Evolutionary conservation across 2,797 vertebrate genomes (phyloP).

Genomic region (Pachyuromys duprasi): DNA sequence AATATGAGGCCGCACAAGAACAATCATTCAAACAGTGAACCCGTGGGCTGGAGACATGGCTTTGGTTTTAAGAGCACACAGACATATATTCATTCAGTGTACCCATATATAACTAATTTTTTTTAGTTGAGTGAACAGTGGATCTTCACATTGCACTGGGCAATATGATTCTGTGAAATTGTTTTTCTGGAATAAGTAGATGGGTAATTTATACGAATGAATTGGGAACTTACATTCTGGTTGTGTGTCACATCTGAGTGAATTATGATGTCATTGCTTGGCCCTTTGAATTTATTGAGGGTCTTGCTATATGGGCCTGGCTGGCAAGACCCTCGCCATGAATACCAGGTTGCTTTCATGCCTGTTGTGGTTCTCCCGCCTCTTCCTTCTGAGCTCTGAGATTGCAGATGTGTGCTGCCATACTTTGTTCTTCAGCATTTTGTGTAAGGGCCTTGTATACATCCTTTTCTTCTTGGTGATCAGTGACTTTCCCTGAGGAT

Average conservation of each 20-base stretch:
- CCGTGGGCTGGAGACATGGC: neutral
- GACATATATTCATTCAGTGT: neutral
- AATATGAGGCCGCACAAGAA: constrained; percentile 52
- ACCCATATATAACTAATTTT: neutral
- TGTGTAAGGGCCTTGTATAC: constrained; percentile 17
- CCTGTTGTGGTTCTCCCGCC: neutral
- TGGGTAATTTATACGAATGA: constrained; percentile 72
- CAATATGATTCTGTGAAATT: constrained; percentile 67
- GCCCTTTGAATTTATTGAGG: neutral
- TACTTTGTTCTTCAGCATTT: neutral
- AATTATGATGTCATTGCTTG: constrained; percentile 18
- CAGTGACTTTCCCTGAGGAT: neutral
- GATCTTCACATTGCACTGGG: constrained; percentile 70
- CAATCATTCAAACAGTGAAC: constrained; percentile 64
- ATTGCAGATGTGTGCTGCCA: neutral
- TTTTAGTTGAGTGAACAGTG: constrained; percentile 42
- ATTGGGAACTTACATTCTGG: constrained; percentile 62
- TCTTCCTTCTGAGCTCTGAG: neutral
- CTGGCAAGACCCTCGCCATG: neutral
- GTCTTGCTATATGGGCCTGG: neutral
- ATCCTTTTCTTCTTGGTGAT: neutral
- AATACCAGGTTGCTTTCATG: neutral
- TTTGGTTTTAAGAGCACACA: neutral
- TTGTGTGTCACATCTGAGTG: neutral
- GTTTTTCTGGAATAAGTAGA: constrained; percentile 63